Conservation (phyloP, 2,797 vertebrate species). For the Garrulus glandarius region DNA sequence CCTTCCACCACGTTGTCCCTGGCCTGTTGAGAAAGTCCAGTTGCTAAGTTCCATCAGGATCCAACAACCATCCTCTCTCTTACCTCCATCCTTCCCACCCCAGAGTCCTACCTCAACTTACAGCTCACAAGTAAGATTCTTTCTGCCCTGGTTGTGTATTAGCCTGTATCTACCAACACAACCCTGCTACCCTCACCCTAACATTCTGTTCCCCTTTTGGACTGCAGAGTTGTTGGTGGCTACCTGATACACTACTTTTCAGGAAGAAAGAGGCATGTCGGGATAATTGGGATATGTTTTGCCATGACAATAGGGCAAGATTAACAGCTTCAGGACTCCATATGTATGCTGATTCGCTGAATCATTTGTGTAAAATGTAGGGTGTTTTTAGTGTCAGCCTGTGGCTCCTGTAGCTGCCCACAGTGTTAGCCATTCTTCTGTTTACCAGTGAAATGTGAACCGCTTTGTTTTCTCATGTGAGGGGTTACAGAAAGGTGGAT, state of each 20-base stretch:
- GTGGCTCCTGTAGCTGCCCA: neutral
- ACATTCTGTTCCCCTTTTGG: neutral
- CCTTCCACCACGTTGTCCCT: neutral
- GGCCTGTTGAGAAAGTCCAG: neutral
- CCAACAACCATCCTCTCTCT: neutral
- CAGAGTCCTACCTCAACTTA: neutral
- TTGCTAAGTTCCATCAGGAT: neutral
- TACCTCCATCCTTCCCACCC: neutral
- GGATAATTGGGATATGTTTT: neutral
- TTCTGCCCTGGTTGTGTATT: neutral
- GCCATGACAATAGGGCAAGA: neutral
- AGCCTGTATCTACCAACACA: neutral
- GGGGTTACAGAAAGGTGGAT: neutral
- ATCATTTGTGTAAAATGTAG: neutral
- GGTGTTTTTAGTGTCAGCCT: neutral
- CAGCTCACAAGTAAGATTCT: neutral
- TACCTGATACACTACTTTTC: accelerated
- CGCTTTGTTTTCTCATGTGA: neutral
- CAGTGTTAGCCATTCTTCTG: neutral
- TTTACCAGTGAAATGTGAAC: neutral
- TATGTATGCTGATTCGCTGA: neutral
- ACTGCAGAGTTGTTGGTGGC: neutral
- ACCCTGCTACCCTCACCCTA: neutral
- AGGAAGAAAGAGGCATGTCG: neutral
- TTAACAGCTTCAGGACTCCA: neutral